Conservation (phyloP, 2,113 vertebrate genomes). For the Siniperca knerii region DNA sequence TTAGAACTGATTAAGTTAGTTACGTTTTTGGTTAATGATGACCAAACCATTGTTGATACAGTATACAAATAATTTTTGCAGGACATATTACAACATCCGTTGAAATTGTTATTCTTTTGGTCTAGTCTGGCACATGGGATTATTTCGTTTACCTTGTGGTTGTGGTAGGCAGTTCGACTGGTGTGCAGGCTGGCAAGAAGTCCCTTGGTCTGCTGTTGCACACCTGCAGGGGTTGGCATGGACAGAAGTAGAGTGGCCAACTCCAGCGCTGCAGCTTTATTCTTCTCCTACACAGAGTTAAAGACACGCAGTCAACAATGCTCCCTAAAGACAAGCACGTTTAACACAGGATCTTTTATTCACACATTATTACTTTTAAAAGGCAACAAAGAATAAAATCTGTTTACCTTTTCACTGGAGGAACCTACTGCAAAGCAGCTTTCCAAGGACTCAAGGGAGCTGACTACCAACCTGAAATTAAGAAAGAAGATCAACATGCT, state of each 20-base stretch:
- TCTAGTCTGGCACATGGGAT: not conserved
- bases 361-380: not conserved
- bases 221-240: conserved; percentile 94
- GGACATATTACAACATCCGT: not conserved
- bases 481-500: conserved; percentile 38
- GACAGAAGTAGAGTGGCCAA: conserved; percentile 95
- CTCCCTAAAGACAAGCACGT: not conserved
- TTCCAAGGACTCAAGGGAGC: conserved; percentile 97
- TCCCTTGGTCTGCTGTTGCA: conserved; percentile 98
- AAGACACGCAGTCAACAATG: conserved; percentile 4
- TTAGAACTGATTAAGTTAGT: not conserved
- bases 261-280: conserved; percentile 92
- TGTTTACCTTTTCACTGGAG: conserved; percentile 93
- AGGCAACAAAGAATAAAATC: not conserved
- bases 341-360: not conserved
- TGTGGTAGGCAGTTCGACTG: conserved; percentile 97
- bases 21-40: not conserved
- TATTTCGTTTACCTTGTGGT: conserved; percentile 91
- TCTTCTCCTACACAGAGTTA: conserved; percentile 90
- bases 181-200: conserved; percentile 97
- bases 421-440: conserved; percentile 97
- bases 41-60: not conserved
- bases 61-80: not conserved
- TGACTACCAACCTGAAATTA: conserved; percentile 94
- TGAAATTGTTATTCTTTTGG: too few relatives aligned